Evolutionary conservation across 2,888 invertebrate genomes (phyloP).

Genomic region (Leistus spinibarbis): DNA sequence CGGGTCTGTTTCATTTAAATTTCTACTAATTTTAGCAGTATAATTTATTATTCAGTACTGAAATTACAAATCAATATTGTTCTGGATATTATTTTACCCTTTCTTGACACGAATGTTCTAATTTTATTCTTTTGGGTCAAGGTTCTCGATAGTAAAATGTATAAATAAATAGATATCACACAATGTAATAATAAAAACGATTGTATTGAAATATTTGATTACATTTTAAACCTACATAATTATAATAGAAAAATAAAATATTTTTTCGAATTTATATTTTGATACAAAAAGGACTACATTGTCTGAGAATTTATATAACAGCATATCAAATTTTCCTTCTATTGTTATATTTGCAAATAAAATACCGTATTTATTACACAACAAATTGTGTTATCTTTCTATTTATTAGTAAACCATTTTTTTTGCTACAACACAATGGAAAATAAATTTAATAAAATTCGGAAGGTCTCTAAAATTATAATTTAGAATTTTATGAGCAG

Average conservation of each 20-base stretch:
- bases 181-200: not conserved
- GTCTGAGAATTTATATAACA: no score
- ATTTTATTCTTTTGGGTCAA: not conserved
- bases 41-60: not conserved
- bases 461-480: no score
- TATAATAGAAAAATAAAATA: not conserved
- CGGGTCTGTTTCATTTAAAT: not conserved
- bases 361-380: no score
- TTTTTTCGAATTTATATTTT: not conserved
- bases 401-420: no score
- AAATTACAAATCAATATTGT: not conserved
- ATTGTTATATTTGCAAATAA: no score
- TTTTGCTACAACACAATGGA: no score
- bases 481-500: no score
- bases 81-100: not conserved
- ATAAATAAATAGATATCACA: not conserved
- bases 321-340: no score
- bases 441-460: no score
- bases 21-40: not conserved
- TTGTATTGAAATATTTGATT: not conserved
- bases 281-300: not conserved
- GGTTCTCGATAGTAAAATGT: not conserved
- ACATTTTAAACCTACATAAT: not conserved
- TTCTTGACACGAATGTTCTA: not conserved
- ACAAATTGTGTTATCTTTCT: no score